These are phyloP conservation scores for Drosophila pectinifera DNA, from an alignment of 1,140 invertebrate species.

Conservation along the genomic window DNA sequence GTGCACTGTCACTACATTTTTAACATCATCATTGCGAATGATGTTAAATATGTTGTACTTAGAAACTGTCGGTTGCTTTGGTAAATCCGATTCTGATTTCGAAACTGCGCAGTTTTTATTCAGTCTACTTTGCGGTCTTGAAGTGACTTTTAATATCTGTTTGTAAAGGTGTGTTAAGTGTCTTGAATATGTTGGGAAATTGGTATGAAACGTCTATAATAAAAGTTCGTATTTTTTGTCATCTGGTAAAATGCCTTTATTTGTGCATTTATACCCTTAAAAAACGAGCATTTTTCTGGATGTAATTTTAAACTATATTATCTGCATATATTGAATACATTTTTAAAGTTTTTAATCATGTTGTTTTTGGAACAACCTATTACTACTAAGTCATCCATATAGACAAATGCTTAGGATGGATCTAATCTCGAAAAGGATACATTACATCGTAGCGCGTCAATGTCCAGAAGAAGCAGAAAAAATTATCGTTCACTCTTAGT, in stretches of 20 bases:
- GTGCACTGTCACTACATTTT: not conserved
- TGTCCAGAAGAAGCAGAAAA: no score
- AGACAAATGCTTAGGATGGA: not conserved
- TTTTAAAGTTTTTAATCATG: not conserved
- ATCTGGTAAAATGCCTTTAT: not conserved
- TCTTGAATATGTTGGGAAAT: no score
- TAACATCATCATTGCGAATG: no score
- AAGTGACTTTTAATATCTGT: constrained; percentile 5
- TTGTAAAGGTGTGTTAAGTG: no score
- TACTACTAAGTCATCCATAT: not conserved
- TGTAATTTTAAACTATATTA: not conserved
- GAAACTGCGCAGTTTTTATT: not conserved
- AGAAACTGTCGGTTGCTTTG: not conserved
- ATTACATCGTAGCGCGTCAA: no score
- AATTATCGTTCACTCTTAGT: no score
- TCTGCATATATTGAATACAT: not conserved
- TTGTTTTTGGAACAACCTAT: constrained; percentile 1
- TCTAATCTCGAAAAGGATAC: constrained; percentile 1
- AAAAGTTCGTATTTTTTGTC: no score
- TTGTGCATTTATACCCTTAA: not conserved
- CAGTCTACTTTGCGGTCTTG: not conserved
- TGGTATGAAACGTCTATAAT: no score
- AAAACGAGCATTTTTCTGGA: constrained; percentile 1
- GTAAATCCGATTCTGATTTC: not conserved
- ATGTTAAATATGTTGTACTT: constrained; percentile 4